Evolutionary conservation across 2,888 invertebrate species (phyloP).

Genomic region (Athrips mouffetella): DNA sequence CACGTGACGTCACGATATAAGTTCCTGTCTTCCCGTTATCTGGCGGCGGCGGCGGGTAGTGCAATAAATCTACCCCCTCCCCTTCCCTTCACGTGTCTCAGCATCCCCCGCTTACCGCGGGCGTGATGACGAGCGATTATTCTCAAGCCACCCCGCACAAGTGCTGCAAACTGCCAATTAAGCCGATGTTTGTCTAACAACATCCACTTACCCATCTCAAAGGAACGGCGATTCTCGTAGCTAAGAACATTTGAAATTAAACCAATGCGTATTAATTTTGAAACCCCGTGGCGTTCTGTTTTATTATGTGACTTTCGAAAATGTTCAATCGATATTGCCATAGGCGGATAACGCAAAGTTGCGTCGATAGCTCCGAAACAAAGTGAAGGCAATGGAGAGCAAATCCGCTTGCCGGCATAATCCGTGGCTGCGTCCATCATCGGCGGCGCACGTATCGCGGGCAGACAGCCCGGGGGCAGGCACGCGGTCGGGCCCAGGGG

Average conservation of each 20-base stretch:
- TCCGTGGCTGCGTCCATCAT: slow-evolving; percentile 27
- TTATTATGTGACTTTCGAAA: too few species aligned
- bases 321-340: neutral
- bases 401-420: slow-evolving; percentile 17
- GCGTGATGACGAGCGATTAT: slow-evolving; percentile 26
- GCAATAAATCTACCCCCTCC: slow-evolving; percentile 16
- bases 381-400: slow-evolving; percentile 10
- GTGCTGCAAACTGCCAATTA: slow-evolving; percentile 16
- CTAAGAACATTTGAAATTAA: too few species aligned
- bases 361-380: neutral
- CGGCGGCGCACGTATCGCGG: slow-evolving; percentile 18
- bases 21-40: slow-evolving; percentile 16
- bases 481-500: slow-evolving; percentile 18
- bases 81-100: neutral
- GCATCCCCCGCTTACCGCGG: neutral
- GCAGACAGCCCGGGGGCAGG: slow-evolving; percentile 10
- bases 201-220: slow-evolving; percentile 11
- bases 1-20: slow-evolving; percentile 18
- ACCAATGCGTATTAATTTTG: too few species aligned
- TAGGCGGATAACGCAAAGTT: too few species aligned
- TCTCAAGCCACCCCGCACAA: slow-evolving; percentile 12
- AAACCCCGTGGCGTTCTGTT: too few species aligned
- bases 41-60: slow-evolving; percentile 2
- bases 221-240: neutral
- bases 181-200: slow-evolving; percentile 6